Conservation (phyloP, 1,140 invertebrate genomes). For the Nephila pilipes region DNA sequence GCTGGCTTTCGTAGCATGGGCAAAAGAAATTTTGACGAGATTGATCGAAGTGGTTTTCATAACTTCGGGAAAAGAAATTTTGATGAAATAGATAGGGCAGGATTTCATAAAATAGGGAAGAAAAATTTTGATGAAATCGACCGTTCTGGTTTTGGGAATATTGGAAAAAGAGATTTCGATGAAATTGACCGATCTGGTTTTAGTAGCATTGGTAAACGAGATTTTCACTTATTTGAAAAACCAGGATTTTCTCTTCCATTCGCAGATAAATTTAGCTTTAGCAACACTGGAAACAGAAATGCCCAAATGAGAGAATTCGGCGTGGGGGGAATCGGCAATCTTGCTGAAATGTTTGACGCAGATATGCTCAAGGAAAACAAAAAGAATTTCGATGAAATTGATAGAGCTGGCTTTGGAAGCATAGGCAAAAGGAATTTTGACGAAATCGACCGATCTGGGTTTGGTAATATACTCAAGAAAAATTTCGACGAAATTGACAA, state of each 20-base stretch:
- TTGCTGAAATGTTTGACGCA: constrained; percentile 80
- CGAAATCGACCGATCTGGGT: constrained; percentile 53
- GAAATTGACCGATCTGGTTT: constrained; percentile 83
- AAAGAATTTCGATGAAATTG: constrained; percentile 61
- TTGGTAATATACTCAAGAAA: constrained; percentile 81
- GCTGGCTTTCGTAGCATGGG: constrained; percentile 8
- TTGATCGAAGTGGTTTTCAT: constrained; percentile 84
- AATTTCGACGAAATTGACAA: constrained; percentile 86
- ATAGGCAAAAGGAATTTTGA: constrained; percentile 81
- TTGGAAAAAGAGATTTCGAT: constrained; percentile 83
- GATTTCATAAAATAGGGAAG: constrained; percentile 79
- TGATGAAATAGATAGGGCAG: constrained; percentile 78
- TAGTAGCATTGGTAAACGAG: constrained; percentile 81
- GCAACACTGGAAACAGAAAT: background rate
- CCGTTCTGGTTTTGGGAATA: background rate
- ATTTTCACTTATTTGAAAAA: constrained; percentile 86
- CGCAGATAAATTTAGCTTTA: constrained; percentile 72
- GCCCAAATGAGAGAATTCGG: background rate
- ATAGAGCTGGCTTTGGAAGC: constrained; percentile 28
- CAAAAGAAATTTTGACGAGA: constrained; percentile 84
- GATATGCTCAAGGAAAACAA: constrained; percentile 79
- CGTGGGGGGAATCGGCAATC: constrained; percentile 78
- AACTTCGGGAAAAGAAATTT: constrained; percentile 82
- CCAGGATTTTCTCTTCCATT: constrained; percentile 80
- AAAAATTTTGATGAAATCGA: constrained; percentile 86